Percentiles rank a stretch among this genome's conserved stretches.
Evolutionary conservation across 1,140 invertebrate genomes (phyloP).

Genomic region (Megalopta genalis): DNA sequence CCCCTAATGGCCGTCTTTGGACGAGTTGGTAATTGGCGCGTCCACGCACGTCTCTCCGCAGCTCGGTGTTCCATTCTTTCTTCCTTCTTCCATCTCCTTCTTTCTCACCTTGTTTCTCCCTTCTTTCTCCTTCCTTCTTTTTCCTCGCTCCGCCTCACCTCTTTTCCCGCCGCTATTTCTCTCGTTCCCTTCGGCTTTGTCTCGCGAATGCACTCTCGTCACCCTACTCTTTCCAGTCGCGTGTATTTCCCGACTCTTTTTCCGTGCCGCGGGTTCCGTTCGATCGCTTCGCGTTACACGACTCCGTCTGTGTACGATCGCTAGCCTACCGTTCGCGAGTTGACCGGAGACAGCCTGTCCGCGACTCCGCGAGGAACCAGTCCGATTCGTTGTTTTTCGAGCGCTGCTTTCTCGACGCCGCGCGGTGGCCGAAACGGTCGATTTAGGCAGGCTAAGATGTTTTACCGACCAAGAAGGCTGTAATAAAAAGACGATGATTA

Average conservation of each 20-base stretch:
- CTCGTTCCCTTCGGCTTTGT: background rate
- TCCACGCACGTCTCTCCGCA: conserved; percentile 38
- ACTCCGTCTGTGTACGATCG: conserved; percentile 24
- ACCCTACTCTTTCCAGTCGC: conserved; percentile 14
- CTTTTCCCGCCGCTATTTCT: too few relatives aligned
- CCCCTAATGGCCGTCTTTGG: conserved; percentile 66
- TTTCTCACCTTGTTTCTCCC: conserved; percentile 11
- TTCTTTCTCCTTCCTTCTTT: background rate
- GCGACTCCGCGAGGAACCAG: conserved; percentile 26
- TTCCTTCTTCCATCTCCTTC: conserved; percentile 32
- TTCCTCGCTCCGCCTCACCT: too few relatives aligned
- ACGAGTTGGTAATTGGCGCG: conserved; percentile 68
- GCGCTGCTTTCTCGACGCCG: too few relatives aligned
- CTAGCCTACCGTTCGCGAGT: conserved; percentile 41
- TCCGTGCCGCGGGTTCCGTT: conserved; percentile 31
- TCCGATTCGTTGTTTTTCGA: too few relatives aligned
- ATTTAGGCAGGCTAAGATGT: too few relatives aligned
- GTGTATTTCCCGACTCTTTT: conserved; percentile 40
- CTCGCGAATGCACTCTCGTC: conserved; percentile 38
- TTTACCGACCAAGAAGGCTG: too few relatives aligned
- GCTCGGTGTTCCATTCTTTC: conserved; percentile 27
- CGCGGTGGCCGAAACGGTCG: too few relatives aligned
- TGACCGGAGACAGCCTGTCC: conserved; percentile 8
- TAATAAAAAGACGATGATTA: too few relatives aligned
- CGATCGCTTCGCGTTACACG: conserved; percentile 4